phyloP scores from a whole-genome alignment of 2,888 invertebrate species.

The Julus scanicus region DNA sequence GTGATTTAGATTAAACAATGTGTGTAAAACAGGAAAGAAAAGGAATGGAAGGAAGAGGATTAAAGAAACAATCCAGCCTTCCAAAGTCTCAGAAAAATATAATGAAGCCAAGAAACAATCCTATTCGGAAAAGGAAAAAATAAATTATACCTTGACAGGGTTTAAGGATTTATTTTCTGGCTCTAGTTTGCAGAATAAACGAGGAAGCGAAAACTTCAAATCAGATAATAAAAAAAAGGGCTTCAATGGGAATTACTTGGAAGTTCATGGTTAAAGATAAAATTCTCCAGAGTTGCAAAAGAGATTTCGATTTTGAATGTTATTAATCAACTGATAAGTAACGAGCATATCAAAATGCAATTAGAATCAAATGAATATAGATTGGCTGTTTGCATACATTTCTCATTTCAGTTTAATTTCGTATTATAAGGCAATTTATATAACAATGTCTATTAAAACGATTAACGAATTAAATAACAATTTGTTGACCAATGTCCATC shows the following conservation, averaged over 20 bases:
- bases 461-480: no score
- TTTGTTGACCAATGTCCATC: no score
- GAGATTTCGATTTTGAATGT: not conserved
- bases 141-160: conserved; percentile 23
- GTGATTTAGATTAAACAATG: not conserved
- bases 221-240: conserved; percentile 15
- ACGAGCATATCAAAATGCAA: not conserved
- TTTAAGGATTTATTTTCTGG: conserved; percentile 39
- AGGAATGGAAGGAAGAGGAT: not conserved
- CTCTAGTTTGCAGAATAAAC: not conserved
- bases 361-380: not conserved
- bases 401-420: no score
- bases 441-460: no score
- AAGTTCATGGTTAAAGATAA: conserved; percentile 21
- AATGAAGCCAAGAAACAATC: conserved; percentile 20
- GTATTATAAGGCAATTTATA: no score
- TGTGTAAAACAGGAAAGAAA: not conserved
- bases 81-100: conserved; percentile 8
- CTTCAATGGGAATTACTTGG: conserved; percentile 8
- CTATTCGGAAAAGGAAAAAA: not conserved
- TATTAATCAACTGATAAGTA: not conserved
- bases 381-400: no score
- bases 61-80: conserved; percentile 17
- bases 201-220: not conserved
- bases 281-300: conserved; percentile 12